Base-by-base conservation (phyloP, 1,140 invertebrate species). In the Carposina sasakii region DNA sequence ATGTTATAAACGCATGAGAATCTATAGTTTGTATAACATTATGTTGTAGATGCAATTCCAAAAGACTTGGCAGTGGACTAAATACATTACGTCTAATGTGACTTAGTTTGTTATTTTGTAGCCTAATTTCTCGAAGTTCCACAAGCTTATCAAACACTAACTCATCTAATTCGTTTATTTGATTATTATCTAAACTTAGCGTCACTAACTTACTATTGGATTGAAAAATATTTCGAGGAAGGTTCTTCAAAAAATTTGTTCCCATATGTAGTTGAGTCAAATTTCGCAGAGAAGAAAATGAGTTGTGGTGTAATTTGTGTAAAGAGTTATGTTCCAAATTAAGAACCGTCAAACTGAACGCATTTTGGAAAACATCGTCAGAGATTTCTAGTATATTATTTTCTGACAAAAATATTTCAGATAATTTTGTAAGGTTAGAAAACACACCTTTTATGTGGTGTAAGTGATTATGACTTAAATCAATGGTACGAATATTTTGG, bases 271-370 rank as follows among this genome's bases (percentile, higher is more conserved):
- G 81, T 84, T 96, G 93, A 28, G 91, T 90, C 40, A 97, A 84
- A 68, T 94, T 92, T 44, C 86, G 77, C 46, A 96, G 73, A 16
- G 90, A 91, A 20, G 87, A 83, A 44, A 97, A 90, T 8, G 93
- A 89, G 48, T 90, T 90, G 4, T 87, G 79, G 70, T 95, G 91
- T 36, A 97, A 89, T 51, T 89, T 85, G 26, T 90, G 85, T 24
- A 97, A 92, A 4, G 94, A 93, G 75, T 97, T 97, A 53, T 94
- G 91, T 67, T 96, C 93, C 34, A 97, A 81, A 77, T 96, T 94
- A 26, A 97, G 90, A 15, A 96, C 93, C 1, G 91, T 90, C 13
- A 97, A 84, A 40, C 90, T 90, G 0, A 88, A 72, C 3, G 93
- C 93, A 49, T 94, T 93, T 2, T 87, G 86, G 72, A 97, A 97